A percentile compares a stretch with the other conserved stretches of the same genome.
phyloP scores from a whole-genome alignment of 2,797 vertebrate species.

The Sandelia bainsii region DNA sequence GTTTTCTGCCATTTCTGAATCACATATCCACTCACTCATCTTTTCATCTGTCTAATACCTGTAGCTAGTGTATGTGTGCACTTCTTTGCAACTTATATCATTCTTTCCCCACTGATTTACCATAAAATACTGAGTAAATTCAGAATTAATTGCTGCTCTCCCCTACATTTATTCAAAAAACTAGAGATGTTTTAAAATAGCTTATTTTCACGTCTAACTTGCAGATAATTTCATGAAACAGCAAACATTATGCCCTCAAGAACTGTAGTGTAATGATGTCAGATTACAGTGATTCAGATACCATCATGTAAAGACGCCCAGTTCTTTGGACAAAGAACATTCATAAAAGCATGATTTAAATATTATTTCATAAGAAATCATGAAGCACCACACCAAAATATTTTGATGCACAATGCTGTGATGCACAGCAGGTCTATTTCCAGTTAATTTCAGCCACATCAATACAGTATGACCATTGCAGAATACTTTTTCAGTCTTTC shows the following conservation, averaged over 20 bases:
- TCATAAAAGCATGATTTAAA: background rate
- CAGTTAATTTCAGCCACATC: constrained; percentile 24
- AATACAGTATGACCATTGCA: background rate
- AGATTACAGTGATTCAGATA: background rate
- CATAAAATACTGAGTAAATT: background rate
- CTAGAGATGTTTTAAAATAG: background rate
- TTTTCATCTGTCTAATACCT: background rate
- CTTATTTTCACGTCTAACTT: background rate
- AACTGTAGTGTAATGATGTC: background rate
- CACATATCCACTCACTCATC: constrained; percentile 6
- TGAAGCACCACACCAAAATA: background rate
- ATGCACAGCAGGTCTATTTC: constrained; percentile 20
- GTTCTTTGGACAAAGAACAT: constrained; percentile 1
- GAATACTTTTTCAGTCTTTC: constrained; percentile 28
- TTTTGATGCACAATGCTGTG: constrained; percentile 21
- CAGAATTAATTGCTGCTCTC: background rate
- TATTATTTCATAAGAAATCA: constrained; percentile 19
- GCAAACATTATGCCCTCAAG: background rate
- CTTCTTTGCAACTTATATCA: background rate
- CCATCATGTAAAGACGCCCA: background rate
- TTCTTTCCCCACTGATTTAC: background rate
- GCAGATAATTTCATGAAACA: background rate
- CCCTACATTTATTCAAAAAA: background rate
- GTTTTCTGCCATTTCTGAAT: background rate
- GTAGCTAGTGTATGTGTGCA: background rate